Conservation (phyloP, 2,797 vertebrate species). For the Liparis tanakae region DNA sequence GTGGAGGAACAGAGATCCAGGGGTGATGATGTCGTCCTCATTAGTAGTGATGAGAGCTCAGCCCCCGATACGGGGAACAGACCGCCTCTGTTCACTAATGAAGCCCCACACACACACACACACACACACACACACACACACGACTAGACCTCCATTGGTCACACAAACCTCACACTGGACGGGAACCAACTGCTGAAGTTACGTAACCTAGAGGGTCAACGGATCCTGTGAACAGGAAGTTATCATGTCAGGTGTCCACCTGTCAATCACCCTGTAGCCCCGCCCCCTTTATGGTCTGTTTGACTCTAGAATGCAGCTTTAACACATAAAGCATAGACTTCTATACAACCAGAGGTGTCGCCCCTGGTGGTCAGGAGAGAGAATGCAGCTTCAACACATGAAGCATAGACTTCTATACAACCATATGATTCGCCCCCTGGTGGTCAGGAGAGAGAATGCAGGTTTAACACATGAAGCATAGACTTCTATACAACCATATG, state of each 20-base stretch:
- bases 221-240: conserved; percentile 35
- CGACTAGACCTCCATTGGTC: conserved; percentile 84
- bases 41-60: conserved; percentile 73
- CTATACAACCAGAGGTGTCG: too few species aligned
- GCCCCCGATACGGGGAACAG: conserved; percentile 72
- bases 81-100: conserved; percentile 81
- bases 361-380: too few species aligned
- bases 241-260: neutral
- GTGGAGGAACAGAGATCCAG: conserved; percentile 55
- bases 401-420: too few species aligned
- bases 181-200: conserved; percentile 74
- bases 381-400: too few species aligned
- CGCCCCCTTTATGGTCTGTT: neutral
- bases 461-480: too few species aligned
- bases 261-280: neutral
- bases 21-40: conserved; percentile 66
- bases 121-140: conserved; percentile 47
- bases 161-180: conserved; percentile 85
- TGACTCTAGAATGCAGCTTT: neutral
- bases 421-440: too few species aligned
- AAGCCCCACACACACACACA: conserved; percentile 60
- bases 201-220: conserved; percentile 63
- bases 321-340: too few species aligned
- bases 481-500: too few species aligned
- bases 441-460: too few species aligned